Base-by-base conservation (phyloP, 2,113 vertebrate genomes). In the Haliaeetus leucogaster region DNA sequence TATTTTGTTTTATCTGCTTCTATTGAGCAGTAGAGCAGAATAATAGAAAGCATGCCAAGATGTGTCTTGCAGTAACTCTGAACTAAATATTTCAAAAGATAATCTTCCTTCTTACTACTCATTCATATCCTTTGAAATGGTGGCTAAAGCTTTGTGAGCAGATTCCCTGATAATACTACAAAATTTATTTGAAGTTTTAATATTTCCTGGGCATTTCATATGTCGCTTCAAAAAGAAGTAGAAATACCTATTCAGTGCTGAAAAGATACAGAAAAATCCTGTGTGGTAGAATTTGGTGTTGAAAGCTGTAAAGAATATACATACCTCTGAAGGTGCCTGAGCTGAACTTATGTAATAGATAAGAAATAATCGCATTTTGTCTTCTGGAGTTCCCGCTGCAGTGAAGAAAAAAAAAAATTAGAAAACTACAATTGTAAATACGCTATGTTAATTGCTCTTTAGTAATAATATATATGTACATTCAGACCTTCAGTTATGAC, bases 361-460 rank as follows among this genome's bases (percentile, higher is more conserved):
- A 74, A 99, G 98, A 97, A 99, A 99, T n/a, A 99, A 98, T 70
- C 99, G 98, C 99, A 99, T 99, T 97, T 99, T 99, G 96, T 99
- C 99, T 94, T 99, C 99, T n/a, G 99, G 98, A 50, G 99, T 99
- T 93, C 99, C 99, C 1, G 99, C 99, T 99, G 97, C 67, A 93
- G 48, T 93, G 36, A 16, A 70, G 22, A 18, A 2, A 38, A 52
- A 38, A 52, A 32, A 7, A 5, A 27, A 17, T 36, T 38, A 61
- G 43, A 65, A 86, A 59, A 34, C 22, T 26, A 27, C 16, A 78
- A 13, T 16, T 71, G 12, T 71, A 94, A 86, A 38, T 65, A 30
- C 16, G 15, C 29, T 47, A 62, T 8, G 72, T 73, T 65, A 71
- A 61, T 3, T 86, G 45, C 59, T 55, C 36, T 52, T 85, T 25